Evolutionary conservation across 2,113 vertebrate genomes (phyloP).

Genomic region (Charina bottae): DNA sequence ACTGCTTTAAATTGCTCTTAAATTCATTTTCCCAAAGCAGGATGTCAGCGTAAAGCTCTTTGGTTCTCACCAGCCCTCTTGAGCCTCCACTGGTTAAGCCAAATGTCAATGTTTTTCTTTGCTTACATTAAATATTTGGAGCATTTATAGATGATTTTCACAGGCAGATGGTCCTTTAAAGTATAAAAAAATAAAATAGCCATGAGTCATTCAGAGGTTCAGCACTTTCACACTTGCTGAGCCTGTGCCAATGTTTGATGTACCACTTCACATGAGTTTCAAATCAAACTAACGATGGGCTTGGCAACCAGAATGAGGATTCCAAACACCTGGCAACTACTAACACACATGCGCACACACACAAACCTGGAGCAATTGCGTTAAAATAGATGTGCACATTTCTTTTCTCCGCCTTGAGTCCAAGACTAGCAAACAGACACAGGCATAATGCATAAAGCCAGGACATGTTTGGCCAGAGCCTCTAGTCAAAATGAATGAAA

Average conservation of each 20-base stretch:
- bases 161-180: conserved; percentile 54
- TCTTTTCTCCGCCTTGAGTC: background rate
- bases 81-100: background rate
- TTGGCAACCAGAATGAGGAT: conserved; percentile 61
- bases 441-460: background rate
- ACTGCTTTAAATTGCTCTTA: conserved; percentile 9
- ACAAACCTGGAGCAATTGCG: conserved; percentile 45
- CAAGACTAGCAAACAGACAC: background rate
- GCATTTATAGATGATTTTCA: conserved; percentile 45
- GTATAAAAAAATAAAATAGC: conserved; percentile 38
- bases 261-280: conserved; percentile 72
- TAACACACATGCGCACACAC: conserved; percentile 25
- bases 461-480: background rate
- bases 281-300: conserved; percentile 61
- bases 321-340: conserved; percentile 59
- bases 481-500: background rate
- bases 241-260: conserved; percentile 72
- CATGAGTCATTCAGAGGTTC: conserved; percentile 34
- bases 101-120: conserved; percentile 28
- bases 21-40: conserved; percentile 3
- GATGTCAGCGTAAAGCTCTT: conserved; percentile 18
- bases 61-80: background rate
- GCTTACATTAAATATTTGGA: conserved; percentile 30
- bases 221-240: conserved; percentile 39
- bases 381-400: conserved; percentile 21